phyloP scores from a whole-genome alignment of 2,113 vertebrate genomes.

The Chloropsis cyanopogon region DNA sequence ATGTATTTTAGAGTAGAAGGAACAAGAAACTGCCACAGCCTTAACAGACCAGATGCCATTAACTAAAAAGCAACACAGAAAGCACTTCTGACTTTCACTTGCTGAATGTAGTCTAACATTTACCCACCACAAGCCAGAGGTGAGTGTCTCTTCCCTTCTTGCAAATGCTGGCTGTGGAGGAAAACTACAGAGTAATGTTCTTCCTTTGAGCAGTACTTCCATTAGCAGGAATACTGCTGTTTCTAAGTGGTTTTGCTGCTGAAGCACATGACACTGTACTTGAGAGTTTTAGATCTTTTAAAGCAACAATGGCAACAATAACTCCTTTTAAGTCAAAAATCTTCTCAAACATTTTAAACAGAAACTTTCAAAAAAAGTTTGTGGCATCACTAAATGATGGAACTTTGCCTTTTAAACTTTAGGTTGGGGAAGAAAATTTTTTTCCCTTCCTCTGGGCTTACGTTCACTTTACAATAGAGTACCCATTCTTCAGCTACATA shows the following conservation, averaged over 20 bases:
- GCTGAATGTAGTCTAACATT: not conserved
- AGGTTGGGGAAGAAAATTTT: not conserved
- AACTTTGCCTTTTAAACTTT: not conserved
- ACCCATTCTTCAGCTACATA: not conserved
- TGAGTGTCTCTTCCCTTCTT: constrained; percentile 13
- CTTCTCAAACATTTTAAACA: constrained; percentile 35
- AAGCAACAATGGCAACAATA: not conserved
- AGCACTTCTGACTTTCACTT: not conserved
- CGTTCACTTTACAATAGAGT: not conserved
- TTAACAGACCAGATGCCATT: not conserved
- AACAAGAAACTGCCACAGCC: not conserved
- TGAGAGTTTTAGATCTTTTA: constrained; percentile 39
- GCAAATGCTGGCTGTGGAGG: not conserved
- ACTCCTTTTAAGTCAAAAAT: not conserved
- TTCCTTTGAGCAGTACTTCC: constrained; percentile 57
- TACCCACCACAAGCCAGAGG: not conserved
- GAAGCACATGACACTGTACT: not conserved
- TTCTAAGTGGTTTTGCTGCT: constrained; percentile 20
- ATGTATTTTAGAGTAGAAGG: not conserved
- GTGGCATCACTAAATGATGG: not conserved
- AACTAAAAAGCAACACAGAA: constrained; percentile 10
- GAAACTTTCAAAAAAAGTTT: not conserved
- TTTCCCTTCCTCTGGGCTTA: not conserved
- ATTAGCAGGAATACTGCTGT: constrained; percentile 36
- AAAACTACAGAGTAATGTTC: not conserved